A percentile compares a stretch with the other conserved stretches of the same genome.
Conservation (phyloP, 2,888 invertebrate species). For the Pyralis farinalis region DNA sequence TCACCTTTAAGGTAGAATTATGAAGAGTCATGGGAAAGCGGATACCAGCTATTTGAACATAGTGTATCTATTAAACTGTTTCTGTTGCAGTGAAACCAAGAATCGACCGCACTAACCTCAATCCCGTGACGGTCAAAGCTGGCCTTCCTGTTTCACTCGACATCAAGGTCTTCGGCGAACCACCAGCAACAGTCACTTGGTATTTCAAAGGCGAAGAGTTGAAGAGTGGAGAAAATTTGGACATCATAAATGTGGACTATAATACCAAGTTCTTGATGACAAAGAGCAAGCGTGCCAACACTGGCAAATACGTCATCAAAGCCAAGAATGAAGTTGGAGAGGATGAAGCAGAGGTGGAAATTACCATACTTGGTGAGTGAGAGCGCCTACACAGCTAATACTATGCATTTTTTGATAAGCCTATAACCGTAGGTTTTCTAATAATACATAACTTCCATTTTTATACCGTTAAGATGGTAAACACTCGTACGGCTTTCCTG, state of each 20-base stretch:
- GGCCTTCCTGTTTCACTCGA: conserved; percentile 94
- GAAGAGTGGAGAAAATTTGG: conserved; percentile 81
- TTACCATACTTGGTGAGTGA: conserved; percentile 86
- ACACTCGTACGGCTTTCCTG: too few relatives aligned
- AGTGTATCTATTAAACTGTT: too few relatives aligned
- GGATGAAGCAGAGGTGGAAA: conserved; percentile 94
- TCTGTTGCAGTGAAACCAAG: conserved; percentile 90
- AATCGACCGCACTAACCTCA: conserved; percentile 94
- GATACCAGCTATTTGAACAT: too few relatives aligned
- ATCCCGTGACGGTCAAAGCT: conserved; percentile 91
- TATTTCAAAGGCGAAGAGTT: conserved; percentile 86
- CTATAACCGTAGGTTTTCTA: too few relatives aligned
- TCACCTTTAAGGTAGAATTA: too few relatives aligned
- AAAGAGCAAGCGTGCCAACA: conserved; percentile 89
- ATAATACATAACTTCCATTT: too few relatives aligned
- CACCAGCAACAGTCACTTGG: conserved; percentile 96
- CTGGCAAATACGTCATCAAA: conserved; percentile 93
- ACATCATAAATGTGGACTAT: conserved; percentile 92
- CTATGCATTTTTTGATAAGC: too few relatives aligned
- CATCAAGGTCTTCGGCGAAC: conserved; percentile 95
- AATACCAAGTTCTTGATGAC: conserved; percentile 94
- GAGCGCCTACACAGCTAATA: too few relatives aligned
- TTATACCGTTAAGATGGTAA: too few relatives aligned
- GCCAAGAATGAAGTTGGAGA: conserved; percentile 96
- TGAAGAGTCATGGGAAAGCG: too few relatives aligned